Evolutionary conservation across 2,888 invertebrate genomes (phyloP).

Genomic region (Orthonevra nobilis): DNA sequence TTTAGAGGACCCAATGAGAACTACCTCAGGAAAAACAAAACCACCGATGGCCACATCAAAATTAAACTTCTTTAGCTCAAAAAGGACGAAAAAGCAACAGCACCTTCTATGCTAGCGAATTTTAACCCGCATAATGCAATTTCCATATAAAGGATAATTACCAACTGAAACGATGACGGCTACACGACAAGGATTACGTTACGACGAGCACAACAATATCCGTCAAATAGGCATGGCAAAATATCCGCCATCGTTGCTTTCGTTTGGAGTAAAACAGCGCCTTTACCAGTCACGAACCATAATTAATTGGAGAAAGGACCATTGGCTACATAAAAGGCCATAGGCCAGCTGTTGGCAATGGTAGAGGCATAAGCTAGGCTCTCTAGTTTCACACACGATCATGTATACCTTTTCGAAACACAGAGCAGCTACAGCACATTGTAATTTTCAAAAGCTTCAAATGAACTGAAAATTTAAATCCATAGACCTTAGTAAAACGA

Average conservation of each 20-base stretch:
- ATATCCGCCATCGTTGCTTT: background rate
- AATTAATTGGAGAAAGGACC: slow-evolving; percentile 38
- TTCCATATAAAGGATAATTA: slow-evolving; percentile 50
- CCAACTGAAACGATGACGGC: slow-evolving; percentile 8
- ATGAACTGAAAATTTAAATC: slow-evolving; percentile 19
- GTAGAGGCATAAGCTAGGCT: background rate
- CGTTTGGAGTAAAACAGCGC: slow-evolving; percentile 11
- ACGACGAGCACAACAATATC: slow-evolving; percentile 2
- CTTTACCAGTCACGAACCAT: slow-evolving; percentile 46
- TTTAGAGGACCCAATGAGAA: background rate
- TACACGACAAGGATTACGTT: background rate
- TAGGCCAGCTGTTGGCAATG: background rate
- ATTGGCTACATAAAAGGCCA: slow-evolving; percentile 34
- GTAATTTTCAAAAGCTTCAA: slow-evolving; percentile 5
- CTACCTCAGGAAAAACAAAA: background rate
- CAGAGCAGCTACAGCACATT: background rate
- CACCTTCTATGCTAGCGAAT: slow-evolving; percentile 17
- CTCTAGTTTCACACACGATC: slow-evolving; percentile 1
- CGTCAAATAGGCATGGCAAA: slow-evolving; percentile 10
- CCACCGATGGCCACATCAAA: background rate
- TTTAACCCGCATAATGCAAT: slow-evolving; percentile 47
- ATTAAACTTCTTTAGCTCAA: background rate
- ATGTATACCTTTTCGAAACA: background rate
- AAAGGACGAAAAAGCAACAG: background rate
- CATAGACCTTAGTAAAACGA: background rate